Evolutionary conservation across 2,888 invertebrate genomes (phyloP), one percentile per base, ranked within the genome.

Genomic region (Hesperia comma): DNA sequence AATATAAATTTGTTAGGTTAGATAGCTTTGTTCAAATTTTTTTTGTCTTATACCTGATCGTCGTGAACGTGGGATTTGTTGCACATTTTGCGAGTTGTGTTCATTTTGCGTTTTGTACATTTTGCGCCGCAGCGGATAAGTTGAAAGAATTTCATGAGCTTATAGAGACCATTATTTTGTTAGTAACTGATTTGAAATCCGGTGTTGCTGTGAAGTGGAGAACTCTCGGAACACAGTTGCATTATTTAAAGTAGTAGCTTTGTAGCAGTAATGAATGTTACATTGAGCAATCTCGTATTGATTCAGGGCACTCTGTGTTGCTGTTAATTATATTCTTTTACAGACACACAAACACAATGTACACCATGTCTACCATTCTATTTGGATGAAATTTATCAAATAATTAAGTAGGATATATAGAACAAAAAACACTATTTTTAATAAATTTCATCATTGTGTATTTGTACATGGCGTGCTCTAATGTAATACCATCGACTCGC

Each of bases 341-440:
- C 63, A 57, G n/a, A 26, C 21, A 51, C 26, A 33, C 46, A n/a
- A n/a, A 51, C 26, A 33, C 26, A 26, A 4, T 5, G 26, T 26
- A 26, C 2, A 26, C 26, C 15, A 58, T 58, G 33, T 40, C n/a
- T 14, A 70, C 69, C 67, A 57, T 70, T 75, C 75, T 72, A 75
- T 78, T 78, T 75, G 69, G 74, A 78, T 75, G 76, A 74, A 73
- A 74, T 76, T 75, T 78, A 77, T 72, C 69, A 74, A 74, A 69
- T 68, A 61, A 51, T 43, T 49, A 64, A 63, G 40, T 74, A 73
- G 64, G 69, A 58, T 46, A 71, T 46, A 71, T 71, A 75, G 72
- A 73, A 73, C 71, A 76, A 77, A 70, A n/a, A 71, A 70, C 57
- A 51, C 72, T 75, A 76, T 77, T 74, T 75, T 75, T 67, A 72